Percentiles rank a stretch among this genome's conserved stretches.
phyloP scores from a whole-genome alignment of 1,140 invertebrate species.

The Amyelois transitella region DNA sequence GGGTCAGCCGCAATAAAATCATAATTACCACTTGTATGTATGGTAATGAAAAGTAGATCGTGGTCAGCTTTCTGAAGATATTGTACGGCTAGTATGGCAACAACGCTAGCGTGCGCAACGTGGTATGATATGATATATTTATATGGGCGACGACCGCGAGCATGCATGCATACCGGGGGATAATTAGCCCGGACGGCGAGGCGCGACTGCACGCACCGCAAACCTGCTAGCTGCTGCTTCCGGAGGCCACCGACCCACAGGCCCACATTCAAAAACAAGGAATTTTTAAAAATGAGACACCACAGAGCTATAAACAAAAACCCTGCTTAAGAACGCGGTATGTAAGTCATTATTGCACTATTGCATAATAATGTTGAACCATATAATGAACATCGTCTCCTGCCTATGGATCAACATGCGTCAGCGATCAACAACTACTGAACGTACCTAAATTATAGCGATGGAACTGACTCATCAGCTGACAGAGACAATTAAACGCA shows the following conservation, averaged over 20 bases:
- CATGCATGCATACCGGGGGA: background rate
- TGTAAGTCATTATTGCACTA: too few relatives aligned
- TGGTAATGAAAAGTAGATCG: conserved; percentile 8
- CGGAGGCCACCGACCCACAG: background rate
- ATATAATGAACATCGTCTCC: too few relatives aligned
- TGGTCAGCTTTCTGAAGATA: background rate
- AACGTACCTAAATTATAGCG: too few relatives aligned
- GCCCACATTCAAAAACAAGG: too few relatives aligned
- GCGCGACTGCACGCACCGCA: conserved; percentile 6
- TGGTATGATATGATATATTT: background rate
- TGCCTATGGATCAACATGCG: too few relatives aligned
- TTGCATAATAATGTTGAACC: too few relatives aligned
- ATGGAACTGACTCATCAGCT: too few relatives aligned
- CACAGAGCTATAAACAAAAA: too few relatives aligned
- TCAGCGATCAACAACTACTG: too few relatives aligned
- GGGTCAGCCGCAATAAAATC: background rate
- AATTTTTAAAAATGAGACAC: too few relatives aligned
- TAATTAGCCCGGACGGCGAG: conserved; percentile 8
- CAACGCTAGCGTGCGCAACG: background rate
- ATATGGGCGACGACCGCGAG: background rate
- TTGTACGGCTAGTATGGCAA: background rate
- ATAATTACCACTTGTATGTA: background rate
- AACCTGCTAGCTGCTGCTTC: background rate
- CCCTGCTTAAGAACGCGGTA: too few relatives aligned
- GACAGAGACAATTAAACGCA: too few relatives aligned